Percentiles rank a stretch among this genome's conserved stretches.
These are phyloP conservation scores for Volucella inflata DNA, from an alignment of 2,888 invertebrate species.

Conservation along the genomic window DNA sequence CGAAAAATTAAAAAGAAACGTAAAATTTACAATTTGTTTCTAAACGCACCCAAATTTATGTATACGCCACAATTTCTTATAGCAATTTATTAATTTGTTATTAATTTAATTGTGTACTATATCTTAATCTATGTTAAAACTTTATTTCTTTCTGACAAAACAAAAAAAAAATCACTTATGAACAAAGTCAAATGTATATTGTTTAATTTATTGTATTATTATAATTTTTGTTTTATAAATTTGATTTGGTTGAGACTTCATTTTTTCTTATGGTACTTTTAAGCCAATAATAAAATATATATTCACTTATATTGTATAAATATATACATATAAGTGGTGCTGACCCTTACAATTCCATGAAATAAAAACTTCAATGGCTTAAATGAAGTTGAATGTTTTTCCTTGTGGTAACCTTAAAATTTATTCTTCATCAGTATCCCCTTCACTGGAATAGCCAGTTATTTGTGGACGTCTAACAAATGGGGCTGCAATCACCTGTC, in stretches of 20 bases:
- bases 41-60: constrained; percentile 56
- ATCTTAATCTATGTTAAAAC: constrained; percentile 72
- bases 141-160: constrained; percentile 39
- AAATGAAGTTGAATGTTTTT: constrained; percentile 38
- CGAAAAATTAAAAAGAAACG: too few species aligned
- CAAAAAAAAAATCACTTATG: constrained; percentile 54
- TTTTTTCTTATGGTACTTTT: constrained; percentile 39
- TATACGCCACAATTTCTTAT: constrained; percentile 50
- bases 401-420: constrained; percentile 48
- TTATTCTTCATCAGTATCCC: constrained; percentile 95
- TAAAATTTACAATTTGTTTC: constrained; percentile 63
- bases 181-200: not conserved
- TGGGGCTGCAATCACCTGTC: constrained; percentile 89
- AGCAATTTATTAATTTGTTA: constrained; percentile 30
- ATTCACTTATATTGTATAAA: constrained; percentile 32
- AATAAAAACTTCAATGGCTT: constrained; percentile 19
- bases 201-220: constrained; percentile 44
- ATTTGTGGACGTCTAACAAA: constrained; percentile 86
- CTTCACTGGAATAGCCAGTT: constrained; percentile 90
- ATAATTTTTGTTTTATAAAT: constrained; percentile 31
- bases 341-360: constrained; percentile 26
- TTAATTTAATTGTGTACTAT: constrained; percentile 41
- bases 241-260: constrained; percentile 68
- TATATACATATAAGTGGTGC: constrained; percentile 38
- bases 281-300: constrained; percentile 54